Conservation (phyloP, 2,888 invertebrate genomes). For the Netelia inedita region DNA sequence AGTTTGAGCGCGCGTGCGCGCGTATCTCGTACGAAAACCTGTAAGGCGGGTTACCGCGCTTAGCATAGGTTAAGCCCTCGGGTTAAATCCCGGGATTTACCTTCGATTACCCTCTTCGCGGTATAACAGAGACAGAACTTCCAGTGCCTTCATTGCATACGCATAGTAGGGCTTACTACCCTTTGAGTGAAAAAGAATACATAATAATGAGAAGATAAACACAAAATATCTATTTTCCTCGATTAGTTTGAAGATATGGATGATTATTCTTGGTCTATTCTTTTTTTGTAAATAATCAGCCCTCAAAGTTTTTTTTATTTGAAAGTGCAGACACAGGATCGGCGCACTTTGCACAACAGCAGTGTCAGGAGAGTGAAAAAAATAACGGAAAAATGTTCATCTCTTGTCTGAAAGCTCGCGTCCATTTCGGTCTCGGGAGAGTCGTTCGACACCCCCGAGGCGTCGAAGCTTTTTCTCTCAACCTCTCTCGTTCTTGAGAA, state of each 20-base stretch:
- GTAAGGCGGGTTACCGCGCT: slow-evolving; percentile 80
- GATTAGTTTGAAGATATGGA: not conserved
- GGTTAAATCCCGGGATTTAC: slow-evolving; percentile 81
- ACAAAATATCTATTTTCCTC: not conserved
- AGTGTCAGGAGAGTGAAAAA: slow-evolving; percentile 8
- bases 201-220: not conserved
- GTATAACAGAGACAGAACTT: slow-evolving; percentile 71
- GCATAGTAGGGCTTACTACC: not conserved
- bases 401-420: slow-evolving; percentile 42
- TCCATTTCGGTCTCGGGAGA: slow-evolving; percentile 57
- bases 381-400: slow-evolving; percentile 40
- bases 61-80: slow-evolving; percentile 82
- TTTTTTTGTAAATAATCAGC: too few species aligned
- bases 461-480: slow-evolving; percentile 44
- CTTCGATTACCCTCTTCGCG: slow-evolving; percentile 78
- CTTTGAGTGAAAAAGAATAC: not conserved
- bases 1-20: slow-evolving; percentile 66
- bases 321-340: not conserved
- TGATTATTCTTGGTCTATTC: too few species aligned
- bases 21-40: slow-evolving; percentile 74
- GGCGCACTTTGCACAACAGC: slow-evolving; percentile 42
- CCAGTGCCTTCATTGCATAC: slow-evolving; percentile 35
- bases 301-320: too few species aligned
- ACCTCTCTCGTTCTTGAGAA: slow-evolving; percentile 22
- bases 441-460: slow-evolving; percentile 40